phyloP scores from a whole-genome alignment of 2,113 vertebrate genomes.

The Salvelinus fontinalis region DNA sequence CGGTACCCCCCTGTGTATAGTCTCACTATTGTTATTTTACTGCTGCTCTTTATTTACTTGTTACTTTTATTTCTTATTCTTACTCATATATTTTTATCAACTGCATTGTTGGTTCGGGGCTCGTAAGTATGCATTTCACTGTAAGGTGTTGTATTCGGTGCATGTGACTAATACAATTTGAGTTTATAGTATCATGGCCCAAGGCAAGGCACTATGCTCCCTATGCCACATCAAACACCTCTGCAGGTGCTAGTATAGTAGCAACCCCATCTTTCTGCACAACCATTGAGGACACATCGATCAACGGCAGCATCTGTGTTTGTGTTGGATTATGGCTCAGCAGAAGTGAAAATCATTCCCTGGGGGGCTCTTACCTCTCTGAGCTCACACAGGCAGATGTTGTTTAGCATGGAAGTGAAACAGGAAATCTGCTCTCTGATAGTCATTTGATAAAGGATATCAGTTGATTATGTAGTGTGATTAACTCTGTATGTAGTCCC shows the following conservation, averaged over 20 bases:
- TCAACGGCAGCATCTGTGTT: constrained; percentile 42
- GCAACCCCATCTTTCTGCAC: not conserved
- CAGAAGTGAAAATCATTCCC: constrained; percentile 38
- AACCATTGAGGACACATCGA: constrained; percentile 45
- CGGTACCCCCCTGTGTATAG: too few species aligned
- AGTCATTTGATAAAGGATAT: constrained; percentile 33
- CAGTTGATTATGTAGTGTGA: constrained; percentile 19
- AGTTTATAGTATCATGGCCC: not conserved
- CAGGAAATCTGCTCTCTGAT: constrained; percentile 30
- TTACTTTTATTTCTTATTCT: too few species aligned
- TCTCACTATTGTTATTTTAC: too few species aligned
- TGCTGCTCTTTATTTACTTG: too few species aligned
- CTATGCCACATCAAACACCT: not conserved
- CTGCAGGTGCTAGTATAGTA: constrained; percentile 18
- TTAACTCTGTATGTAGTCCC: not conserved
- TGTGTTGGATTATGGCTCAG: constrained; percentile 63
- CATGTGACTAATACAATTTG: too few species aligned
- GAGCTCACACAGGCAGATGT: constrained; percentile 30
- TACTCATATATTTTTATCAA: too few species aligned
- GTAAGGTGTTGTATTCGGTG: too few species aligned
- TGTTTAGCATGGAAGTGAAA: constrained; percentile 4
- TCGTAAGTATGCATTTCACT: too few species aligned
- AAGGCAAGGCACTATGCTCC: constrained; percentile 5
- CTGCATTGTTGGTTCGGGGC: too few species aligned
- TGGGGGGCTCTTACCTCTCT: constrained; percentile 43